A percentile compares a stretch with the other conserved stretches of the same genome.
Conservation (phyloP, 1,140 invertebrate species). For the Mesaphorura yosii region DNA sequence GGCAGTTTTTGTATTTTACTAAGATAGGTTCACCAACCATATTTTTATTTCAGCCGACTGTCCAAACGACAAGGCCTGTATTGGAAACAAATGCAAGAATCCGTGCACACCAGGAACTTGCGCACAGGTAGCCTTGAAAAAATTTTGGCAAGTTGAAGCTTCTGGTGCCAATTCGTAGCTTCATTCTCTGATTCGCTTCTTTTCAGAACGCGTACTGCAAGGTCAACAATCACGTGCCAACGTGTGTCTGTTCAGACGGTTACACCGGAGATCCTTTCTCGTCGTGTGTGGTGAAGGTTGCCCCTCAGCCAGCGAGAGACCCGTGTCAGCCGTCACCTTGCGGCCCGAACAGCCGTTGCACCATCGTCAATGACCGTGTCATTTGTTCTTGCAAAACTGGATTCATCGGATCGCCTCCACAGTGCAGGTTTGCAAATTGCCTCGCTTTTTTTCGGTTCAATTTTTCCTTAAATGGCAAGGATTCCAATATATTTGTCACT, state of each 20-base stretch:
- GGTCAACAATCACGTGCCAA: constrained; percentile 41
- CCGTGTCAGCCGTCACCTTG: constrained; percentile 37
- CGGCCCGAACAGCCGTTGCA: constrained; percentile 36
- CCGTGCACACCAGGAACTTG: constrained; percentile 52
- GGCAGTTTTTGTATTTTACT: no score
- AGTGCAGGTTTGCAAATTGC: no score
- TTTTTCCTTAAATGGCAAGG: no score
- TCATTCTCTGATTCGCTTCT: no score
- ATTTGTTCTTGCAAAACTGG: constrained; percentile 34
- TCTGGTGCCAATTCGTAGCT: no score
- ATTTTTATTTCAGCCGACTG: constrained; percentile 58
- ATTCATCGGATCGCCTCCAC: no score
- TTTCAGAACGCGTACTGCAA: constrained; percentile 43
- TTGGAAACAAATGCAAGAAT: constrained; percentile 49
- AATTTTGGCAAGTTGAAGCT: no score
- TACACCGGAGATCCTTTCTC: constrained; percentile 44
- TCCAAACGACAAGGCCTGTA: constrained; percentile 40
- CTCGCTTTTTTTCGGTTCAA: no score
- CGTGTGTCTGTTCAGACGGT: constrained; percentile 43
- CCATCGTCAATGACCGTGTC: constrained; percentile 29
- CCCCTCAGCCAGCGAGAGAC: neutral
- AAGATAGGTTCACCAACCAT: no score
- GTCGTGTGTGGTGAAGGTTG: constrained; percentile 39
- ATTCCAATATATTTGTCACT: no score
- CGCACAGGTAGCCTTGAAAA: no score